These are phyloP conservation scores for Strongylocentrotus purpuratus DNA, from an alignment of 35 echinoderm and acorn worm genomes.

Conservation along the genomic window DNA sequence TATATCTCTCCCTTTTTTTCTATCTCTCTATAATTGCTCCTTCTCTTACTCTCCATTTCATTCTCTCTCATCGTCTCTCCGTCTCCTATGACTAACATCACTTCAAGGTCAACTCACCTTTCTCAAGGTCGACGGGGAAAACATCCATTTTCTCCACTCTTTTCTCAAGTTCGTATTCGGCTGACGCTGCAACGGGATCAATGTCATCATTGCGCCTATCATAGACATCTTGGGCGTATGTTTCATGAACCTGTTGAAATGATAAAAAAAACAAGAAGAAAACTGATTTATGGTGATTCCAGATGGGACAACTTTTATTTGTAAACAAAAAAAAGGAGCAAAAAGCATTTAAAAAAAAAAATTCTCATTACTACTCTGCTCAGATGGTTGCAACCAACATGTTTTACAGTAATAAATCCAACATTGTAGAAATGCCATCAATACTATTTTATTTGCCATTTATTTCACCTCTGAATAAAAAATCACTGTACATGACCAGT, in stretches of 20 bases:
- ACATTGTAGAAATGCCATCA: too few species aligned
- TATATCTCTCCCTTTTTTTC: background rate
- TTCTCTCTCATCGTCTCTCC: background rate
- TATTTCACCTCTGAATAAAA: too few species aligned
- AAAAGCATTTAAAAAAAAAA: too few species aligned
- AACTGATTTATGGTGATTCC: background rate
- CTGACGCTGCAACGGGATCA: conserved; percentile 95
- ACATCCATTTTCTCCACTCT: conserved; percentile 94
- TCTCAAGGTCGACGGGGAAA: conserved; percentile 89
- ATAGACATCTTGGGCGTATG: conserved; percentile 79
- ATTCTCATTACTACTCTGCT: too few species aligned
- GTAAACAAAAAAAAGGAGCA: too few species aligned
- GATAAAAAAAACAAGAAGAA: too few species aligned
- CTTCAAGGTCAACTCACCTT: conserved; percentile 68
- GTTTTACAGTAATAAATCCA: too few species aligned
- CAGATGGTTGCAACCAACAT: too few species aligned
- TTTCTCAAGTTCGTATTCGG: conserved; percentile 99
- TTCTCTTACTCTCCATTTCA: background rate
- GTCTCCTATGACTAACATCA: background rate
- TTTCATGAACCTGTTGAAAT: conserved; percentile 80
- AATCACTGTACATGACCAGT: too few species aligned
- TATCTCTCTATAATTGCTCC: background rate
- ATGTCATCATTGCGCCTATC: conserved; percentile 96
- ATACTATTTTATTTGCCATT: too few species aligned
- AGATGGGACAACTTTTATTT: too few species aligned